Evolutionary conservation across 2,113 vertebrate species (phyloP), one percentile per base, ranked within the genome.

Genomic region (Emberiza fucata): DNA sequence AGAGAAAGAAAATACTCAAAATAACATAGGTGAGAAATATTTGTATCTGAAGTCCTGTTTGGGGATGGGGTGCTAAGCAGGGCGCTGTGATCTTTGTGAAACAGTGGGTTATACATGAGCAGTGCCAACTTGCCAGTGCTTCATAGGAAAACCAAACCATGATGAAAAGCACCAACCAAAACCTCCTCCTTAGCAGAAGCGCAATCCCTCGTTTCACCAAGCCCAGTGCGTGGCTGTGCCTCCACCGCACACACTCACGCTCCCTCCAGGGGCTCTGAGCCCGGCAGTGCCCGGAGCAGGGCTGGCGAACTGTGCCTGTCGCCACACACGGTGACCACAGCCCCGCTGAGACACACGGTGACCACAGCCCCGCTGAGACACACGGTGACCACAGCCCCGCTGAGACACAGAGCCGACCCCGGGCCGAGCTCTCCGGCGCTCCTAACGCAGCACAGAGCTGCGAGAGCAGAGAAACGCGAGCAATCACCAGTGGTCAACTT

Each of bases 241-340:
- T 31, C 23, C 47, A 4, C 11, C 15, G 50, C 75, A 24, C 72
- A 40, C 47, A 3, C 12, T 12, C 28, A 6, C 50, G 16, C 48
- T 16, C 8, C 44, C 20, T 7, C 4, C 7, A 9, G 75, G 57
- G 4, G 10, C 64, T n/a, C 50, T 3, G 47, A 75, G 19, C 28
- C 5, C 8, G 61, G 56, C 50, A 69, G n/a, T 0, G 42, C 83
- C 48, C 23, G 66, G 40, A 61, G 35, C 19, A 4, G 5, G 0
- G 70, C 3, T 0, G 2, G 11, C 16, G 59, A 90, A 3, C 63
- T 11, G 16, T 4, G 1, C 29, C 23, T 3, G 2, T 5, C 24
- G 6, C 2, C 37, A 45, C n/a, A 13, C 33, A 1, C 0, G 7
- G 14, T 16, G 44, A 15, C 28, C 54, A 25, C 4, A 60, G 11